Evolutionary conservation across 2,888 invertebrate species (phyloP), one percentile per base, ranked within the genome.

Genomic region (Steromphala cineraria): DNA sequence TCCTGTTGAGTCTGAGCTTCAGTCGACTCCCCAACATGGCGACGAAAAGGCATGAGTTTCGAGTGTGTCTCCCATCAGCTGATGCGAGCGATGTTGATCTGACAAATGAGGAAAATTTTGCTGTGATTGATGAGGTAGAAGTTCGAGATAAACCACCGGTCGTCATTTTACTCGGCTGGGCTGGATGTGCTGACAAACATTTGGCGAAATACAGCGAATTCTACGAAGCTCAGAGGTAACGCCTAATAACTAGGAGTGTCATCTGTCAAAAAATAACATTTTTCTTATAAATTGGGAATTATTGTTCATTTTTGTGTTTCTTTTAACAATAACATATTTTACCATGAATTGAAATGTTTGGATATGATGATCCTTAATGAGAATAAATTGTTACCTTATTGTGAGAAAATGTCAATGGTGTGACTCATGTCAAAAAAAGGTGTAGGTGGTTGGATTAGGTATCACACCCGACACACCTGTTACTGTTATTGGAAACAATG

Each of bases 191-290:
- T 92, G 96, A 97, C 93, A 95, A 95, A 90, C 96, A 96, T 92
- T 93, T 97, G 79, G 95, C 96, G 87, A 97, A 96, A 92, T 97
- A 97, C 93, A 96, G 96, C 71, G 95, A 96, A 87, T 96, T 96
- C 82, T 97, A 97, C 91, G 96, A 96, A 90, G 95, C 96, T 82
- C 95, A 95, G 89, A 96, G 96, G 96, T 96, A 92, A 94, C 94
- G 89, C 19, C 8, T 21, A 19, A 53, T 13, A 3, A 8, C 13
- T 10, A 46, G 28, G 28, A 62, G 21, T 24, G 21, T 28, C 28
- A 62, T 1, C 24, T 62, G 21, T 28, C 28, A 24, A 28, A 24
- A 62, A 1, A 17, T 21, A 8, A 62, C 4, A 46, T 46, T 1
- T 46, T 46, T 13, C 13, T 46, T 13, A 10, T 46, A 8, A 46